Evolutionary conservation across 92 coral and sea anemone genomes (phyloP), one percentile per base, ranked within the genome.

Genomic region (Bergia puertoricense): DNA sequence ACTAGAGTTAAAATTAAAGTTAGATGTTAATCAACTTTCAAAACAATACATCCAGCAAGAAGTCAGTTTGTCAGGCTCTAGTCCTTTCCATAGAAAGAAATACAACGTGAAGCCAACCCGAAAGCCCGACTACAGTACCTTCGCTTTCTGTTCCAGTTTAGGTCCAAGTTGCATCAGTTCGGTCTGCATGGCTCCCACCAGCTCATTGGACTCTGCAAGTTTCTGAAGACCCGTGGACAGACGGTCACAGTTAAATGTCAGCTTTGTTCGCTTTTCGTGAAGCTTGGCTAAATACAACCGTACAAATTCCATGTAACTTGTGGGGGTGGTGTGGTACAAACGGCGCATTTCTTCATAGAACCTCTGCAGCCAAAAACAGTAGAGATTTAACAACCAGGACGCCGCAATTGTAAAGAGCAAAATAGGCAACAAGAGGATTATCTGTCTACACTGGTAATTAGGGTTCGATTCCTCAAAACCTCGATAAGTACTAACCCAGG

Each of bases 241-340:
- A 15, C 99, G 94, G 20, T 93, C 98, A 39, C 90, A 91, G 85
- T 85, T 92, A 66, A 92, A 92, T 62, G 89, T 89, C 69, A 92
- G 80, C 81, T 90, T 90, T 22, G 94, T 89, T 74, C 94, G 89
- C 91, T 96, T 96, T 85, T 92, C 92, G 65, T 91, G 92, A 66
- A 92, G 89, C 75, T 90, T 96, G 50, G 86, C 77, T 74, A 92
- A 68, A 72, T 88, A 96, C 71, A 95, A 81, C 50, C 94, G 92
- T 3, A 96, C 94, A 82, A 94, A 96, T 88, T 96, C 99, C 92
- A 96, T 92, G 90, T 95, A 96, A 62, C 95, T 95, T 0, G 99
- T 93, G 14, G 99, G 99, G 1, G 99, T 96, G 2, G 99, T 95
- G 91, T 92, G 92, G 77, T 94, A 90, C 57, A 91, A 82, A 9